These are phyloP conservation scores for Diachasmimorpha longicaudata DNA, from an alignment of 1,140 invertebrate genomes.

Conservation along the genomic window DNA sequence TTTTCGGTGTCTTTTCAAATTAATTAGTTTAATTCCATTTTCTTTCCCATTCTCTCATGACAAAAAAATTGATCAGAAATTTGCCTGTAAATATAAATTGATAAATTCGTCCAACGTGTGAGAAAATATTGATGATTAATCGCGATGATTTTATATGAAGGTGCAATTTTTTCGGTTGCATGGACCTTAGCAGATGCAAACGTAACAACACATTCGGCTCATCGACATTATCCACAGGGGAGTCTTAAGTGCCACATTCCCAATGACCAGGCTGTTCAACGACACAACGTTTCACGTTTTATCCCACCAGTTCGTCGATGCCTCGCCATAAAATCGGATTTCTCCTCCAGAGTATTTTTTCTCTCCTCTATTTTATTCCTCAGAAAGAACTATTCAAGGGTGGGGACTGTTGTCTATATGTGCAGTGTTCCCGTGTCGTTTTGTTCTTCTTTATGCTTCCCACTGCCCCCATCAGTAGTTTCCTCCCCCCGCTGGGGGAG, in stretches of 20 bases:
- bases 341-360: constrained; percentile 15
- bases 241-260: background rate
- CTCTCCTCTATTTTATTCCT: background rate
- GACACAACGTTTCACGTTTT: background rate
- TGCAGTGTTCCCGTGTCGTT: background rate
- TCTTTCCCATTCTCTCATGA: too few species aligned
- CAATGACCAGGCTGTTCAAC: background rate
- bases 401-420: constrained; percentile 13
- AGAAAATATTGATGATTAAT: too few species aligned
- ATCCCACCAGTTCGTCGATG: constrained; percentile 17
- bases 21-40: too few species aligned
- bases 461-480: background rate
- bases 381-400: background rate
- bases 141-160: too few species aligned
- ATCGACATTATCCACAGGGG: constrained; percentile 21
- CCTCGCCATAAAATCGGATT: constrained; percentile 32
- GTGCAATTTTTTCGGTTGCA: too few species aligned
- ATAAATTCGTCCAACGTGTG: too few species aligned
- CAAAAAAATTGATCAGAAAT: background rate
- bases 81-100: background rate
- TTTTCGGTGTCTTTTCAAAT: too few species aligned
- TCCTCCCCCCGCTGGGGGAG: background rate
- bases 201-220: background rate
- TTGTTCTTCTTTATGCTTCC: constrained; percentile 8
- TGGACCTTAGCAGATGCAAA: constrained; percentile 17